phyloP scores from a whole-genome alignment of 2,888 invertebrate genomes.

The Eudemis profundana region DNA sequence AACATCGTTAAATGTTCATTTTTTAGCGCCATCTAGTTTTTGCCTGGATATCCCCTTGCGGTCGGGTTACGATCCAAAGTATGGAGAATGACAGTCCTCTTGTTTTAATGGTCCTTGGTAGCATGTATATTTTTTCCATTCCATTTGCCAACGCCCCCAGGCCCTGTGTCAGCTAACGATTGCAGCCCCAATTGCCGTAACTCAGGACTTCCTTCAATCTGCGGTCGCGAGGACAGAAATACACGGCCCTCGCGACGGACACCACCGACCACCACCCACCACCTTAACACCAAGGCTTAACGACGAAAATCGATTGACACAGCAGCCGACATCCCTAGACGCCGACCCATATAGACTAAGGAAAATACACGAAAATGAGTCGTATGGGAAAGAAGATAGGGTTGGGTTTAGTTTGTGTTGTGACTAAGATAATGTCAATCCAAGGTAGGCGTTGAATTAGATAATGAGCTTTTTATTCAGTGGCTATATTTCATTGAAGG shows the following conservation, averaged over 20 bases:
- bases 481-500: constrained; percentile 6
- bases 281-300: constrained; percentile 10
- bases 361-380: neutral
- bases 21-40: too few relatives aligned
- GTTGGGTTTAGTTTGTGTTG: constrained; percentile 2
- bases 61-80: too few relatives aligned
- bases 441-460: constrained; percentile 35
- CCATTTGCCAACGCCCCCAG: constrained; percentile 3
- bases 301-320: constrained; percentile 9
- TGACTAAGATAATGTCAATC: constrained; percentile 15
- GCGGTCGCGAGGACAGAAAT: constrained; percentile 35
- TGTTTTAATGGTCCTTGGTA: too few relatives aligned
- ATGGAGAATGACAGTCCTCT: too few relatives aligned
- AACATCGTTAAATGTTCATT: too few relatives aligned
- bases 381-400: neutral
- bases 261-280: neutral
- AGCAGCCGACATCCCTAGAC: neutral
- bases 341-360: neutral
- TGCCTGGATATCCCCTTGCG: too few relatives aligned
- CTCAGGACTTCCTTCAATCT: constrained; percentile 54
- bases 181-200: constrained; percentile 52
- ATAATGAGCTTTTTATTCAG: constrained; percentile 24
- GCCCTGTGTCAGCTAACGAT: constrained; percentile 14
- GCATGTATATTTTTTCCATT: neutral
- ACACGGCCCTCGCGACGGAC: constrained; percentile 3